Evolutionary conservation across 1,140 invertebrate genomes (phyloP).

Genomic region (Drosophila saltans): DNA sequence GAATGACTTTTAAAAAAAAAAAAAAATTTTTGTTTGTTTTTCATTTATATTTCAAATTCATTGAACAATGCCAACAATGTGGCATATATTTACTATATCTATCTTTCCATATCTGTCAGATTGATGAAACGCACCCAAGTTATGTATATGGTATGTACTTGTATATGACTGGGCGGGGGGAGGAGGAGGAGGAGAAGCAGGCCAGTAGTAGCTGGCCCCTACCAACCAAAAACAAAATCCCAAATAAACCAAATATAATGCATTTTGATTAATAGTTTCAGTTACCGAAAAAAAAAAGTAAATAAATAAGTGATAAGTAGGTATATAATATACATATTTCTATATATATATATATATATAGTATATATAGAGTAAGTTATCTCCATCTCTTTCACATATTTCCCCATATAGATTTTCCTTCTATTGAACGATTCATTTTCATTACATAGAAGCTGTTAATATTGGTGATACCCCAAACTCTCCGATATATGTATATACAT

Average conservation of each 20-base stretch:
- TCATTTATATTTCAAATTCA: background rate
- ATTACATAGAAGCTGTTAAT: background rate
- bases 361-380: background rate
- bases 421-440: conserved; percentile 4
- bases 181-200: too few species aligned
- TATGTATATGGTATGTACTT: too few species aligned
- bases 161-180: too few species aligned
- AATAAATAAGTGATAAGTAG: conserved; percentile 41
- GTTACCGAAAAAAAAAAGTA: background rate
- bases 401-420: conserved; percentile 1
- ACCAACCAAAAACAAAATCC: conserved; percentile 2
- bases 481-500: background rate
- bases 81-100: background rate
- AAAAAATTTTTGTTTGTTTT: too few species aligned
- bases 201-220: too few species aligned
- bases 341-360: background rate
- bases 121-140: conserved; percentile 63
- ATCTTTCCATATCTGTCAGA: conserved; percentile 49
- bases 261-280: conserved; percentile 66
- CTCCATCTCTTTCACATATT: background rate
- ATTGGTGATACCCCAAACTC: background rate
- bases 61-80: conserved; percentile 21
- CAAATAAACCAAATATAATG: conserved; percentile 56
- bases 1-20: background rate
- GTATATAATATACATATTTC: background rate